These are phyloP conservation scores for Sussaba pulchella DNA, from an alignment of 2,888 invertebrate genomes.

Conservation along the genomic window DNA sequence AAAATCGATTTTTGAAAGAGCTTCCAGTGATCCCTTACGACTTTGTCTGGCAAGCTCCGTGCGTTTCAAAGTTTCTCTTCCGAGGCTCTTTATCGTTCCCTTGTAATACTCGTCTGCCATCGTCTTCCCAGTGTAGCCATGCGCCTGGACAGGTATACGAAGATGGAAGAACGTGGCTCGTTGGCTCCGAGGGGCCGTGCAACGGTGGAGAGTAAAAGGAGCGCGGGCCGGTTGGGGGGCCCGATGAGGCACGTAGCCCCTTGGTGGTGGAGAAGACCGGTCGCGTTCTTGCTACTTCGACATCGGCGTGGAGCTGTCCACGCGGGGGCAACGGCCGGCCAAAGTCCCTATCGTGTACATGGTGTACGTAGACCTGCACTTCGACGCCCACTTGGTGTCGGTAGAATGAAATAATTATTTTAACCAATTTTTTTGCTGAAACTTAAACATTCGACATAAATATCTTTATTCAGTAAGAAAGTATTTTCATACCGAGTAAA, in stretches of 20 bases:
- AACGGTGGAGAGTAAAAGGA: background rate
- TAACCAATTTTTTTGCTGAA: too few species aligned
- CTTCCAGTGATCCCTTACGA: too few species aligned
- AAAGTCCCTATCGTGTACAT: conserved; percentile 78
- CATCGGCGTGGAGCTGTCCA: conserved; percentile 29
- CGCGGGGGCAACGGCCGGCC: conserved; percentile 83
- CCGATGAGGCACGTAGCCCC: conserved; percentile 47
- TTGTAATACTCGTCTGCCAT: conserved; percentile 20
- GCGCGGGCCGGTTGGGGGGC: conserved; percentile 9
- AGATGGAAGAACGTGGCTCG: conserved; percentile 39
- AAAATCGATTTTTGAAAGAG: too few species aligned
- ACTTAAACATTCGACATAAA: too few species aligned
- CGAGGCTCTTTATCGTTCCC: conserved; percentile 21
- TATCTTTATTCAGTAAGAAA: too few species aligned
- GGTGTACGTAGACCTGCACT: conserved; percentile 48
- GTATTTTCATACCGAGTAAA: too few species aligned
- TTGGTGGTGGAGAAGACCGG: conserved; percentile 58
- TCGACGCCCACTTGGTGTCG: conserved; percentile 52
- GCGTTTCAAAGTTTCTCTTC: conserved; percentile 49
- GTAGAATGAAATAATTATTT: too few species aligned
- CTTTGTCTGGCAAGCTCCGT: conserved; percentile 38
- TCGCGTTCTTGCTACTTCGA: conserved; percentile 58
- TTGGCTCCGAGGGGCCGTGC: conserved; percentile 35
- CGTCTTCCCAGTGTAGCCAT: conserved; percentile 43
- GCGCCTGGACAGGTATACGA: conserved; percentile 61